Evolutionary conservation across 2,113 vertebrate species (phyloP).

Genomic region (Plestiodon gilberti): DNA sequence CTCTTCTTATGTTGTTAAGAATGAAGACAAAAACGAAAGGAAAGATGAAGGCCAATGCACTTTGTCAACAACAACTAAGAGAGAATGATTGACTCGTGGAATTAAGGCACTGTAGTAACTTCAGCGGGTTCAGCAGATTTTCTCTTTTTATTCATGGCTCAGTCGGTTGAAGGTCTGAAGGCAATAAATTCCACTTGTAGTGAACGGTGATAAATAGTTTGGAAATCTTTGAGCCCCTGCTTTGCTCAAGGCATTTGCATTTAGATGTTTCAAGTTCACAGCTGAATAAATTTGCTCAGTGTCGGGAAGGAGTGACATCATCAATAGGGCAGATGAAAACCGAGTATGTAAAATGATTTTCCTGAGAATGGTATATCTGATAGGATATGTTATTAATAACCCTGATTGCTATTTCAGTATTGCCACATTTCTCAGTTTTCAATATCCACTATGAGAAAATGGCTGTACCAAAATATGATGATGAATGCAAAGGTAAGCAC

Average conservation of each 20-base stretch:
- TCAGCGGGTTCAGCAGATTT: constrained; percentile 49
- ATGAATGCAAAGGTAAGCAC: constrained; percentile 28
- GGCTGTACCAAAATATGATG: constrained; percentile 35
- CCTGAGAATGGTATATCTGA: constrained; percentile 33
- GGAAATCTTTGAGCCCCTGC: constrained; percentile 44
- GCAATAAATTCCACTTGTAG: constrained; percentile 57
- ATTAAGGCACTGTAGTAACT: constrained; percentile 38
- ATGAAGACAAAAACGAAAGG: not conserved
- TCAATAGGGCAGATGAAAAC: not conserved
- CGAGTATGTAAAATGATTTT: constrained; percentile 44
- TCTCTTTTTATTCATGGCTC: constrained; percentile 50
- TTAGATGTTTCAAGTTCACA: constrained; percentile 58
- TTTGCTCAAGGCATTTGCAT: constrained; percentile 57
- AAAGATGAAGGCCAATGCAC: not conserved
- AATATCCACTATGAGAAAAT: not conserved
- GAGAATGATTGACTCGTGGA: constrained; percentile 30
- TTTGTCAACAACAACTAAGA: not conserved
- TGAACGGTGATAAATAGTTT: constrained; percentile 65
- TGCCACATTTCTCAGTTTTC: constrained; percentile 58
- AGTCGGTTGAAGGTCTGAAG: constrained; percentile 57
- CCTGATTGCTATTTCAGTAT: constrained; percentile 45
- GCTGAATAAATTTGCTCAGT: constrained; percentile 29
- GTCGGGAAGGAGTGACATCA: constrained; percentile 30
- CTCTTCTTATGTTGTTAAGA: too few relatives aligned
- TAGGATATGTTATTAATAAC: constrained; percentile 45